Base-by-base conservation (phyloP, 2,797 vertebrate genomes). In the Etheostoma nigrum region DNA sequence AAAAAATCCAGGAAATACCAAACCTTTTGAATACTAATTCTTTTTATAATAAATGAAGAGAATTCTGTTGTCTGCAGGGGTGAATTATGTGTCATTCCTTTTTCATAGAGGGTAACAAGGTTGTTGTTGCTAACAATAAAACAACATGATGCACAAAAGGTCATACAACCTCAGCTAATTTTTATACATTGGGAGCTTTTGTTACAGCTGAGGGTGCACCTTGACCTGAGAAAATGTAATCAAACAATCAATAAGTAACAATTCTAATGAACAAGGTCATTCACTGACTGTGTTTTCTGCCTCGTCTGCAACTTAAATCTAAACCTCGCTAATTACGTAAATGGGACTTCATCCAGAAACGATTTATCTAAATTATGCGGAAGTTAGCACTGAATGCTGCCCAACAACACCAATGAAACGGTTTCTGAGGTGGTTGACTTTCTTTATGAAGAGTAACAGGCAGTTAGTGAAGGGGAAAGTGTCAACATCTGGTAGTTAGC, bases 181-280 rank as follows among this genome's bases (percentile, higher is more conserved):
- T 72, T 44, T 36, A 69, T 61, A 49, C 45, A 72, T 14, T 47
- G 59, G 21, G 42, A 66, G 51, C 73, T 67, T 40, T 83, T 72
- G 86, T 78, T 68, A 64, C 19, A 79, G 51, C 67, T 45, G 61
- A 59, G 44, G 18, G 1, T 61, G 67, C 49, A 72, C 55, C 36
- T 58, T 67, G 58, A 68, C 54, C 76, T 6, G 9, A 18, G 60
- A 66, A 84, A 66, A 80, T 36, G 10, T 1, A 60, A 66, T 89
- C 49, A 78, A 81, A 78, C n/a, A 33, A 86, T 88, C 87, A 78
- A 84, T 85, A 79, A 48, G 72, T 30, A n/a, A 48, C 74, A 83
- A 65, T 48, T 72, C 51, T 67, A 78, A 83, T 67, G 79, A 79
- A 83, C 68, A 66, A 79, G 77, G 79, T 67, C 51, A 78, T 77